Evolutionary conservation across 2,888 invertebrate genomes (phyloP), one percentile per base, ranked within the genome.

Genomic region (Pedicia rivosa): DNA sequence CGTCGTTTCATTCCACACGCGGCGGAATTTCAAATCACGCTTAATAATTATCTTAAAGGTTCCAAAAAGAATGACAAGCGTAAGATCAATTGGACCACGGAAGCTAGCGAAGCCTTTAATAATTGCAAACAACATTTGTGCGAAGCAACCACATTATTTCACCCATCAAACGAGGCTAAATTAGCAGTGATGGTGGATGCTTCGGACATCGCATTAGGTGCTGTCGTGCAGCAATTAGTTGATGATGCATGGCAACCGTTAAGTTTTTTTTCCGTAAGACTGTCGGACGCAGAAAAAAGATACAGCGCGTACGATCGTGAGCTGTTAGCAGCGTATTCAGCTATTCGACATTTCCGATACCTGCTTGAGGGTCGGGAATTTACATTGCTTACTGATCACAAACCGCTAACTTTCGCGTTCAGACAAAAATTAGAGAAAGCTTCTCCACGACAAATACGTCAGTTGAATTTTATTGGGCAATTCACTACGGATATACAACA

Each of bases 271-370:
- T 55, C 54, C 1, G 43, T 42, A 31, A 52, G 52, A 17, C 39
- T 58, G 3, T 45, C 39, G 15, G 38, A 47, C 1, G 38, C 53
- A 0, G 49, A 59, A 39, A 33, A 19, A 7, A 54, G 51, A 5
- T 59, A 57, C 28, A 41, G 44, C 20, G 40, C 49, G 4, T 57
- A 55, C 40, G 56, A 61, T 39, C 19, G 54, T 7, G 55, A 56
- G 42, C 46, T 60, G 0, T 43, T 56, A 4, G 55, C 54, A 0
- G 52, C 56, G 1, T 59, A 56, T 35, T 41, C 46, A 20, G 49
- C 52, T 1, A 44, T 59, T 1, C 47, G 48, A 32, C 42, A 54
- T 36, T 61, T 59, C 40, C 40, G 50, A 5, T 45, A 52, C 16
- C 48, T 55, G 47, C 31, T 59, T 0, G 59, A 62, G 45, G 54